phyloP scores from a whole-genome alignment of 2,888 invertebrate genomes.

The Miltochrista miniata region DNA sequence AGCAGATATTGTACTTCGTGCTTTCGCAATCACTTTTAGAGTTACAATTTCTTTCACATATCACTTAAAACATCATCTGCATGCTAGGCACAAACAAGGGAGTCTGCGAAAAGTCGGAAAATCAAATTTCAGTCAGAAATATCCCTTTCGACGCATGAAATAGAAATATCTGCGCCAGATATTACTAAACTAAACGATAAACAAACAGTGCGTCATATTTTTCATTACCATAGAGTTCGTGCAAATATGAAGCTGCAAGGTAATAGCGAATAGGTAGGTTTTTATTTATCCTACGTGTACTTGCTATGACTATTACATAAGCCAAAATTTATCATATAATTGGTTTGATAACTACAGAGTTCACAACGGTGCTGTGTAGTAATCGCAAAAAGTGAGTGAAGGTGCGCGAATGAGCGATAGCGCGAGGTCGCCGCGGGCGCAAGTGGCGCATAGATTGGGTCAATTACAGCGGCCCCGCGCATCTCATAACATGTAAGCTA shows the following conservation, averaged over 20 bases:
- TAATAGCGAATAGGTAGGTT: no score
- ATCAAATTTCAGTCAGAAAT: no score
- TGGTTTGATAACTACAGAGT: neutral
- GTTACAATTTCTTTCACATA: no score
- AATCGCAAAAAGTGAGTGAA: constrained; percentile 6
- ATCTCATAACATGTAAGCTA: constrained; percentile 12
- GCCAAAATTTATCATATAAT: neutral
- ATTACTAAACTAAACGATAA: neutral
- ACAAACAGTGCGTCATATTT: neutral
- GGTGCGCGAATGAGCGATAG: constrained; percentile 17
- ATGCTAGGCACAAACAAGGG: no score
- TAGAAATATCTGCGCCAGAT: no score
- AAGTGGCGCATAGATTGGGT: constrained; percentile 41
- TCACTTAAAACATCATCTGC: no score
- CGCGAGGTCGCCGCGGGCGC: constrained; percentile 32
- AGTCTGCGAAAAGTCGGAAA: no score
- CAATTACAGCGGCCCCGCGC: constrained; percentile 42
- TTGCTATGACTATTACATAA: neutral
- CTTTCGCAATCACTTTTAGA: no score
- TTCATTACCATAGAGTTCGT: neutral
- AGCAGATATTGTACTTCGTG: no score
- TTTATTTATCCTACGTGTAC: no score
- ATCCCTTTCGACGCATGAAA: no score
- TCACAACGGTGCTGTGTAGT: no score
- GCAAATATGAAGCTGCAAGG: neutral